Evolutionary conservation across 2,888 invertebrate genomes (phyloP).

Genomic region (Hedychridium roseum): DNA sequence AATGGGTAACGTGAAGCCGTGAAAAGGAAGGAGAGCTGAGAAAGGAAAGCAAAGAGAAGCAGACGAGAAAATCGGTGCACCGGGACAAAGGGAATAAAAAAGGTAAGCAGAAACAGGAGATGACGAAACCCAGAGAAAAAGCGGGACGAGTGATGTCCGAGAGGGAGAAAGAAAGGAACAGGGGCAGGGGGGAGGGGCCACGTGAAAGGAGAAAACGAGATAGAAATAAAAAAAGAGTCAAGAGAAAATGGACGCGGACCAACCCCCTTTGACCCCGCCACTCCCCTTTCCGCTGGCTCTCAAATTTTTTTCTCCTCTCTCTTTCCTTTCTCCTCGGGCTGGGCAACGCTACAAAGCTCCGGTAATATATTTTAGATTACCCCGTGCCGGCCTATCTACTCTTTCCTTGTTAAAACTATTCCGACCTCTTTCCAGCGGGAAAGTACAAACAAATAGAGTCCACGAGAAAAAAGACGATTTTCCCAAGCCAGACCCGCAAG

Average conservation of each 20-base stretch:
- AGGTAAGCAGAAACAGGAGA: no score
- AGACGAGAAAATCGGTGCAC: no score
- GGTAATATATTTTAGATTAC: slow-evolving; percentile 58
- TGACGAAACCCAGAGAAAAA: no score
- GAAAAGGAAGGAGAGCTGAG: no score
- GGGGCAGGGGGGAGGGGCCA: neutral
- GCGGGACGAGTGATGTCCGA: neutral
- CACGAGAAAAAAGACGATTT: no score
- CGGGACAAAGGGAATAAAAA: no score
- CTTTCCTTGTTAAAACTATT: slow-evolving; percentile 50
- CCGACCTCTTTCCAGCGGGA: slow-evolving; percentile 43
- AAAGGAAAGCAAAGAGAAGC: no score
- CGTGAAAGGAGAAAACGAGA: neutral
- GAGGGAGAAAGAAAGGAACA: neutral
- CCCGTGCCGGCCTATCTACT: slow-evolving; percentile 25
- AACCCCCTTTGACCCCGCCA: neutral
- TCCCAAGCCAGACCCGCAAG: no score
- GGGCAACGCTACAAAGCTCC: slow-evolving; percentile 55
- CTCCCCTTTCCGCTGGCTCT: no score
- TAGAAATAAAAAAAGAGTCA: neutral
- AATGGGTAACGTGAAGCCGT: no score
- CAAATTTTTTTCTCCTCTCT: no score
- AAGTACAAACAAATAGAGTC: slow-evolving; percentile 31
- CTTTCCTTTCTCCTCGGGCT: no score
- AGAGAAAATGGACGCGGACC: neutral